phyloP scores from a whole-genome alignment of 2,888 invertebrate species.

The Rhingia rostrata region DNA sequence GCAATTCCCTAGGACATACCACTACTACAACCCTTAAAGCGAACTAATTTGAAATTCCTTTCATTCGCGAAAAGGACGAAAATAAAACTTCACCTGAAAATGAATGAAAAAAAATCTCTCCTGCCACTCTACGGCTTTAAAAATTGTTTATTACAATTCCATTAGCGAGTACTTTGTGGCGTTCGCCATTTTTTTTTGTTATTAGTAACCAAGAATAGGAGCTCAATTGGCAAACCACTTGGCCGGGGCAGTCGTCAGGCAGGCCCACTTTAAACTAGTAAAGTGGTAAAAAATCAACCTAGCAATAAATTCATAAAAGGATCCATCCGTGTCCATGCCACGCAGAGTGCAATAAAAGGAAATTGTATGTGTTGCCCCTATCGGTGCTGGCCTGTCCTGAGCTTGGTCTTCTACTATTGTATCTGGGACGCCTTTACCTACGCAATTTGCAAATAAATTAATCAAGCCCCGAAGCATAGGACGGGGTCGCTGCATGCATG shows the following conservation, averaged over 20 bases:
- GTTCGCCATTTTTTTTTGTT: slow-evolving; percentile 26
- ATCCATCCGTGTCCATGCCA: slow-evolving; percentile 47
- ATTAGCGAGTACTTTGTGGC: slow-evolving; percentile 51
- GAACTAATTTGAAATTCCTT: slow-evolving; percentile 36
- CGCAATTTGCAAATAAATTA: slow-evolving; percentile 74
- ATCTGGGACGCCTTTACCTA: slow-evolving; percentile 64
- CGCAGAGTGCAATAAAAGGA: slow-evolving; percentile 45
- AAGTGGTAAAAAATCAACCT: slow-evolving; percentile 37
- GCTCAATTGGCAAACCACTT: slow-evolving; percentile 46
- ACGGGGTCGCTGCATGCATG: slow-evolving; percentile 19
- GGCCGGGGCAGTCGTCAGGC: slow-evolving; percentile 45
- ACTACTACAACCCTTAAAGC: slow-evolving; percentile 20
- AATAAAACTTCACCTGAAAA: background rate
- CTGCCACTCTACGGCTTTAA: slow-evolving; percentile 4
- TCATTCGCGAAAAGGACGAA: background rate
- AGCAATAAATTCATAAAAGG: slow-evolving; percentile 57
- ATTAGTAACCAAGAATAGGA: slow-evolving; percentile 7
- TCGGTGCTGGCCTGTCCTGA: slow-evolving; percentile 5
- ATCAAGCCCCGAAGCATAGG: slow-evolving; percentile 63
- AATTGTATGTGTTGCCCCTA: slow-evolving; percentile 47
- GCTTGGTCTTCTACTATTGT: slow-evolving; percentile 23
- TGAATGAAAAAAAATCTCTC: slow-evolving; percentile 4
- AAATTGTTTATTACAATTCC: slow-evolving; percentile 67
- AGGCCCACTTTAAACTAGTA: slow-evolving; percentile 59
- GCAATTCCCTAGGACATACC: slow-evolving; percentile 24